Percentiles rank a stretch among this genome's conserved stretches.
Conservation (phyloP, 2,113 vertebrate genomes). For the Todiramphus chloris region DNA sequence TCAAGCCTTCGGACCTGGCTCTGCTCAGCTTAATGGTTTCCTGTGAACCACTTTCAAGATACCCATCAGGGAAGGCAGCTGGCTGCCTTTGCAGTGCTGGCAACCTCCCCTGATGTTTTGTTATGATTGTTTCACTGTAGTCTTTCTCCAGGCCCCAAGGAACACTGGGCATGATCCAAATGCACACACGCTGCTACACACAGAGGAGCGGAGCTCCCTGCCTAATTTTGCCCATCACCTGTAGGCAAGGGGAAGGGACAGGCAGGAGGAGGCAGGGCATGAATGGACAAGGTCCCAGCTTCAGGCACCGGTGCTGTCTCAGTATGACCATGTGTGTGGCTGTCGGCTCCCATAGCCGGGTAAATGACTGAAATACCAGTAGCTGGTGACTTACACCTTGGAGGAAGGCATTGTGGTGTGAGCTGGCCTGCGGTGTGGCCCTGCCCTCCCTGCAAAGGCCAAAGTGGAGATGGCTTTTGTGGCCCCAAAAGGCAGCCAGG, state of each 20-base stretch:
- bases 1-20: neutral
- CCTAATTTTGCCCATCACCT: neutral
- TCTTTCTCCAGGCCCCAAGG: neutral
- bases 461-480: neutral
- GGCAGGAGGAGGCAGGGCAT: neutral
- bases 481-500: neutral
- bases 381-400: neutral
- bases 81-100: neutral
- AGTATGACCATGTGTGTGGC: accelerated
- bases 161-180: neutral
- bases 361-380: neutral
- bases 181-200: neutral
- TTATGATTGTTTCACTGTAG: neutral
- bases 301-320: neutral
- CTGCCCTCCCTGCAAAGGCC: neutral
- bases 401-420: accelerated
- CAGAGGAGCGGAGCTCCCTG: neutral
- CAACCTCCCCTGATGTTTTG: neutral
- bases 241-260: neutral
- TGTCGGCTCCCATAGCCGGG: accelerated
- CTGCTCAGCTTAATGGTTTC: constrained; percentile 5
- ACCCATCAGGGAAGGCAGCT: neutral
- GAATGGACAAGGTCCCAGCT: neutral
- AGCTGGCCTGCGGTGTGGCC: neutral
- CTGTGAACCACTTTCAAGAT: neutral